Percentiles rank a stretch among this genome's conserved stretches.
Conservation (phyloP, 1,140 invertebrate genomes). For the Sesamia nonagrioides region DNA sequence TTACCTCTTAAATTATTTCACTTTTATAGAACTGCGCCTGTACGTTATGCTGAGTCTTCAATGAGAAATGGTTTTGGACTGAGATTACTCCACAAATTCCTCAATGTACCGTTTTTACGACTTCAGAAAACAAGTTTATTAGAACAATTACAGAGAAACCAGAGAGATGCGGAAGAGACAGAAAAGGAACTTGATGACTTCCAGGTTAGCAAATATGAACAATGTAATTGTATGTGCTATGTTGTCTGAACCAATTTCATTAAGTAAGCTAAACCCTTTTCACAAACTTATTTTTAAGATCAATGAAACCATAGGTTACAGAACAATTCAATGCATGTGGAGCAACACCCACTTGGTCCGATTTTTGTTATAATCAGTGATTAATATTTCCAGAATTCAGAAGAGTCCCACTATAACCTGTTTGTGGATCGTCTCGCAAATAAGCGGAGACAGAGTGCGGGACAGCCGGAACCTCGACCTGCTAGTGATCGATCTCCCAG, state of each 20-base stretch:
- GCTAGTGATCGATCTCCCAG: constrained; percentile 78
- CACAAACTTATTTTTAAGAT: not conserved
- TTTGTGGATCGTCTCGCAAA: constrained; percentile 93
- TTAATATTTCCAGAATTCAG: constrained; percentile 90
- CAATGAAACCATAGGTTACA: too few relatives aligned
- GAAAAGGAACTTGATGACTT: constrained; percentile 94
- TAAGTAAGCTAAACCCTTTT: not conserved
- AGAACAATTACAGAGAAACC: constrained; percentile 96
- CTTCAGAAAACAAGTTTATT: constrained; percentile 96
- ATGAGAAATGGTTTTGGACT: constrained; percentile 99
- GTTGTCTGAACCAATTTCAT: not conserved
- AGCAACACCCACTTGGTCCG: not conserved
- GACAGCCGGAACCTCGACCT: constrained; percentile 71
- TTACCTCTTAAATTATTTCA: not conserved
- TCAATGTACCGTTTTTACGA: constrained; percentile 98
- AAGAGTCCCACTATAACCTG: constrained; percentile 96
- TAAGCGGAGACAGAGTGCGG: constrained; percentile 90
- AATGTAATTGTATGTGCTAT: too few relatives aligned
- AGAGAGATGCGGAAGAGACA: constrained; percentile 93
- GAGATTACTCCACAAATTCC: constrained; percentile 97
- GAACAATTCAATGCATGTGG: too few relatives aligned
- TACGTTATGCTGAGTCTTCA: constrained; percentile 96
- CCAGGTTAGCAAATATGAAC: constrained; percentile 73
- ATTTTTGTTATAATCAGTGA: not conserved
- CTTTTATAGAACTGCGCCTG: constrained; percentile 88